Evolutionary conservation across 2,797 vertebrate species (phyloP).

Genomic region (Amblyraja radiata): DNA sequence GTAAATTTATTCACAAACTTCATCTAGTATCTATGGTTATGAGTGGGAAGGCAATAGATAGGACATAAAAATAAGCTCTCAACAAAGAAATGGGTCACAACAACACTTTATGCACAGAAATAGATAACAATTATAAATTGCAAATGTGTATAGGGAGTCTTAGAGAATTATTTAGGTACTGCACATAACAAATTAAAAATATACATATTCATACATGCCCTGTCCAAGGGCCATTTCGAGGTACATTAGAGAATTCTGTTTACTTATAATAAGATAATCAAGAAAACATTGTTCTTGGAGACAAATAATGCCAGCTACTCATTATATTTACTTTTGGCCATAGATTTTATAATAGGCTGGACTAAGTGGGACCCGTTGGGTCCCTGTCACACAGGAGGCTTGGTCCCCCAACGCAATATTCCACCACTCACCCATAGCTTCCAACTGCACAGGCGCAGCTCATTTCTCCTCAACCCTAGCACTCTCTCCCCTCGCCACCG

Average conservation of each 20-base stretch:
- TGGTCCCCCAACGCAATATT: too few species aligned
- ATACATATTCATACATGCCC: background rate
- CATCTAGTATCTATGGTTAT: background rate
- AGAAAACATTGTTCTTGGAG: background rate
- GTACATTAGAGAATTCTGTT: background rate
- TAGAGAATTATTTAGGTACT: background rate
- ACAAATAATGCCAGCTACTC: background rate
- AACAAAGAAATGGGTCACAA: background rate
- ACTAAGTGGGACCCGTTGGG: too few species aligned
- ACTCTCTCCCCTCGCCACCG: too few species aligned
- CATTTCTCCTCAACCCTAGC: too few species aligned
- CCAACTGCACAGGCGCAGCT: too few species aligned
- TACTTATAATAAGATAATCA: background rate
- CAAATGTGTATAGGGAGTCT: background rate
- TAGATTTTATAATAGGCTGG: background rate
- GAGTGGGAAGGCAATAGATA: background rate
- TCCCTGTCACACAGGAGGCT: too few species aligned
- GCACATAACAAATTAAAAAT: background rate
- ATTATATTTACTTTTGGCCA: background rate
- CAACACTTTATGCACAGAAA: background rate
- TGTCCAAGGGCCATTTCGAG: background rate
- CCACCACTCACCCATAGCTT: too few species aligned
- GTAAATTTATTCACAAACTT: background rate
- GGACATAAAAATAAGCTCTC: conserved; percentile 3
- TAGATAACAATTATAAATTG: background rate